These are phyloP conservation scores for Drosophila arawakana DNA, from an alignment of 1,140 invertebrate species.

Conservation along the genomic window DNA sequence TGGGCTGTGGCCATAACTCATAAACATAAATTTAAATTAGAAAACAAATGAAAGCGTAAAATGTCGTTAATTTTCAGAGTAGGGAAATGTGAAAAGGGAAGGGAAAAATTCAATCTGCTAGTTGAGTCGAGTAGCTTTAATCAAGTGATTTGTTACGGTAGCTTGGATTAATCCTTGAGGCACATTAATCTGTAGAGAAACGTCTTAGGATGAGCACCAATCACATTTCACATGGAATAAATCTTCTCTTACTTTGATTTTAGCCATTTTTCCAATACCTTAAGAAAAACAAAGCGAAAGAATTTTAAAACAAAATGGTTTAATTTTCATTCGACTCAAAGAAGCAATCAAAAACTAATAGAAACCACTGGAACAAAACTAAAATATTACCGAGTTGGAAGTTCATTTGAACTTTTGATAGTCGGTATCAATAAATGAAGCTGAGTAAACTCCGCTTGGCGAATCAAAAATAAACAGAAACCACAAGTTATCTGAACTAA, in stretches of 20 bases:
- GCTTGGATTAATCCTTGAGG: slow-evolving; percentile 4
- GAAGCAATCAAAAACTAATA: slow-evolving; percentile 7
- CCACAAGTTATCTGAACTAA: slow-evolving; percentile 17
- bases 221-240: no score
- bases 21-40: slow-evolving; percentile 83
- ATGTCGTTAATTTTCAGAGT: slow-evolving; percentile 64
- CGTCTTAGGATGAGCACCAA: background rate
- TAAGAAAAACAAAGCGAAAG: background rate
- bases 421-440: slow-evolving; percentile 19
- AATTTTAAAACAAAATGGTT: no score
- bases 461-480: slow-evolving; percentile 25
- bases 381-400: slow-evolving; percentile 2
- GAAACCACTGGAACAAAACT: background rate
- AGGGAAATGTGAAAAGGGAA: background rate
- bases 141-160: background rate
- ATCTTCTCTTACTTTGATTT: no score
- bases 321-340: background rate
- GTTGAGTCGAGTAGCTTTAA: background rate
- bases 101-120: background rate
- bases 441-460: slow-evolving; percentile 23
- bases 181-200: background rate
- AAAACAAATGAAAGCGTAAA: slow-evolving; percentile 77
- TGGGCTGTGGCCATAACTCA: slow-evolving; percentile 63
- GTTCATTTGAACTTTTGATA: slow-evolving; percentile 33
- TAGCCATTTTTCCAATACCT: background rate